Evolutionary conservation across 2,113 vertebrate genomes (phyloP).

Genomic region (Callaeas wilsoni): DNA sequence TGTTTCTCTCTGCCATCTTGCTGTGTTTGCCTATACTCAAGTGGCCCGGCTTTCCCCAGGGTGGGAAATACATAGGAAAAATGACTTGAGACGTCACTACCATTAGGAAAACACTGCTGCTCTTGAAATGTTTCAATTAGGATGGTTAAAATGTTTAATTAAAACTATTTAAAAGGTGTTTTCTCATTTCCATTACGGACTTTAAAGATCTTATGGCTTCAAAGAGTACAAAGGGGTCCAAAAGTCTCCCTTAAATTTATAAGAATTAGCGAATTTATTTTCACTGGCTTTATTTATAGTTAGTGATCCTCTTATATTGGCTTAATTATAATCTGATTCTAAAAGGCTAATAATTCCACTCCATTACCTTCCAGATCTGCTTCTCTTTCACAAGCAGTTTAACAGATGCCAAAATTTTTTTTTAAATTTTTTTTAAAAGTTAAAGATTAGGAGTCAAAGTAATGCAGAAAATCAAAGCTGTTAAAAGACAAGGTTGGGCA

Average conservation of each 20-base stretch:
- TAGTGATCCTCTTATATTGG: neutral
- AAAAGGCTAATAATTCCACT: constrained; percentile 26
- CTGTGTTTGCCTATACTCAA: accelerated
- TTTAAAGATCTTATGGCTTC: neutral
- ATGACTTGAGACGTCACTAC: neutral
- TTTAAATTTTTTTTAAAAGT: too few relatives aligned
- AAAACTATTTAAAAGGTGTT: neutral
- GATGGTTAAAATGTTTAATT: neutral
- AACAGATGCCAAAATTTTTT: neutral
- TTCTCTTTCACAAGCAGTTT: neutral
- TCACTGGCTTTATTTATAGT: neutral
- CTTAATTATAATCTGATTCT: neutral
- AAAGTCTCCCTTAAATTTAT: neutral
- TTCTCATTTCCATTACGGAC: neutral
- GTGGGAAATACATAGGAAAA: neutral
- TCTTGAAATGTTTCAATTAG: neutral
- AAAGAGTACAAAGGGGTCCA: neutral
- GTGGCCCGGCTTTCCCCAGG: neutral
- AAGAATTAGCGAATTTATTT: neutral
- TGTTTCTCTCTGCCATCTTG: neutral
- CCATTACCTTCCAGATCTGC: neutral
- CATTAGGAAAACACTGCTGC: accelerated
- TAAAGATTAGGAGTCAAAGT: neutral
- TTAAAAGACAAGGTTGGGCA: neutral
- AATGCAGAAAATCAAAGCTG: neutral